A percentile compares a stretch with the other conserved stretches of the same genome.
Conservation (phyloP, 2,888 invertebrate genomes). For the Dichetophora obliterata region DNA sequence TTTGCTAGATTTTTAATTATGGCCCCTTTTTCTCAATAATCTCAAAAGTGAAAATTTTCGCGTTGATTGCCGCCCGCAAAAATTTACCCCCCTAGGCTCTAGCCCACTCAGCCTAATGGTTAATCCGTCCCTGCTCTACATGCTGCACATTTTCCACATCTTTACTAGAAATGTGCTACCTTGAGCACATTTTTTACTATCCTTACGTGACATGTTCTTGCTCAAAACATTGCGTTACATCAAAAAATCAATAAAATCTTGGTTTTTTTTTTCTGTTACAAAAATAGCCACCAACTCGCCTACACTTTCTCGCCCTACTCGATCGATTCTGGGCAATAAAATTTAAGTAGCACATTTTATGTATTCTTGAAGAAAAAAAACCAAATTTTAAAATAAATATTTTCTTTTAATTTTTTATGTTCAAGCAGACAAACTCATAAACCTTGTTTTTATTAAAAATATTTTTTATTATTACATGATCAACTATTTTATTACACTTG, state of each 20-base stretch:
- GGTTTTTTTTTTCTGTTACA: background rate
- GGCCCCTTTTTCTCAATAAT: too few relatives aligned
- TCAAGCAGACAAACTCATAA: background rate
- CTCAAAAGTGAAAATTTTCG: too few relatives aligned
- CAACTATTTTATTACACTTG: constrained; percentile 22
- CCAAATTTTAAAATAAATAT: background rate
- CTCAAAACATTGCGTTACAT: background rate
- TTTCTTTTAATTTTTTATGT: background rate
- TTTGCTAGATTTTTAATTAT: too few relatives aligned
- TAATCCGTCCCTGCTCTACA: too few relatives aligned
- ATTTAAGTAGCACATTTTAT: background rate
- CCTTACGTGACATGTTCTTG: background rate
- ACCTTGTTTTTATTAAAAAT: background rate
- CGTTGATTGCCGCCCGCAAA: too few relatives aligned
- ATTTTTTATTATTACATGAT: constrained; percentile 4
- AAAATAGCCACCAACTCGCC: background rate
- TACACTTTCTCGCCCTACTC: background rate
- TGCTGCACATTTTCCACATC: too few relatives aligned
- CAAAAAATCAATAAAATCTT: background rate
- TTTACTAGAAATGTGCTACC: too few relatives aligned
- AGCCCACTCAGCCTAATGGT: too few relatives aligned
- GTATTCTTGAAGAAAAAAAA: background rate
- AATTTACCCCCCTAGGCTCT: too few relatives aligned
- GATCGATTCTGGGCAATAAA: background rate
- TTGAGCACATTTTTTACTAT: background rate